Evolutionary conservation across 2,113 vertebrate species (phyloP).

Genomic region (Corythaixoides concolor): DNA sequence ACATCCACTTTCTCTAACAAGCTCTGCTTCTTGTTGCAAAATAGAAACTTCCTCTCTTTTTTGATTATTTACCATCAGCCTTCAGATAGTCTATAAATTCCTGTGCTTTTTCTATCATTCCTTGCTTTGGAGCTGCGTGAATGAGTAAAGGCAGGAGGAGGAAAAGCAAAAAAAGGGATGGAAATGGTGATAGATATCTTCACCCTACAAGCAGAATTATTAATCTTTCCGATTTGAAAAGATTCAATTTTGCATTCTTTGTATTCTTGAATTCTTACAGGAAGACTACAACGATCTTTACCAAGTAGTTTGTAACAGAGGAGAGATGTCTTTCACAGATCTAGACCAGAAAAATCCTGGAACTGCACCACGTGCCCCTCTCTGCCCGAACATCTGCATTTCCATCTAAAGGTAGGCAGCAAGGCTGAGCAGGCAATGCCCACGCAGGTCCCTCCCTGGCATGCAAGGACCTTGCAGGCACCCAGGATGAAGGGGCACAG

Average conservation of each 20-base stretch:
- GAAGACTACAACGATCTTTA: not conserved
- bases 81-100: not conserved
- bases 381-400: accelerated
- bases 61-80: not conserved
- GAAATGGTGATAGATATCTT: not conserved
- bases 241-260: not conserved
- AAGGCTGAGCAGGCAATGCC: not conserved
- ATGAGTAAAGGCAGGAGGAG: not conserved
- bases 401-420: not conserved
- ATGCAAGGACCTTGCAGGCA: not conserved
- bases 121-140: not conserved
- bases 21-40: not conserved
- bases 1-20: not conserved
- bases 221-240: not conserved
- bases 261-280: not conserved
- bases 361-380: not conserved
- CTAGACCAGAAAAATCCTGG: not conserved
- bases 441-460: not conserved
- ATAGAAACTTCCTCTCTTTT: not conserved
- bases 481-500: not conserved
- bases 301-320: not conserved
- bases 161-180: not conserved
- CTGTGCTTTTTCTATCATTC: not conserved
- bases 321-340: not conserved
- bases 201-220: not conserved